Base-by-base conservation (phyloP, 1,140 invertebrate species). In the Polyergus mexicanus region DNA sequence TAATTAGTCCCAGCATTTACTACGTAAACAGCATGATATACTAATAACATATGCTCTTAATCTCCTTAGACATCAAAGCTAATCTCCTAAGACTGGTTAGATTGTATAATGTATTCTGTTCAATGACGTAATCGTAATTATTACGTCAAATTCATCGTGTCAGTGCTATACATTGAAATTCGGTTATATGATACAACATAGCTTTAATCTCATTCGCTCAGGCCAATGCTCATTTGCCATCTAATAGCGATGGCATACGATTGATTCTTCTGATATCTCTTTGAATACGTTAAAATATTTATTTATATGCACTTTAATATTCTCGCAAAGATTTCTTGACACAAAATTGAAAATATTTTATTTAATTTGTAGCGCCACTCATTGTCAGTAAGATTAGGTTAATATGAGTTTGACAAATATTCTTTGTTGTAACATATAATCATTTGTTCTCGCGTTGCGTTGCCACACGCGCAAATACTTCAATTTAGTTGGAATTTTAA, bases 401-500 rank as follows among this genome's bases (percentile, higher is more conserved):
- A 25, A 35, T n/a, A 47, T 32, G 22, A 69, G 22, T 1, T 16
- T 7, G 1, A 10, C 13, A 71, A 51, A 22, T 22, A 13, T 47
- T 8, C 6, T 3, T 69, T 16, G 19, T n/a, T 7, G n/a, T 41
- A 22, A 69, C 47, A 19, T 47, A 47, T 47, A 47, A 47, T 51
- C 47, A 51, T 0, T 16, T 51, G 13, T 51, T 22, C 41, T 47
- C 22, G 11, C 6, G 16, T 32, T 25, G 62, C 25, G 7, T 16
- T 19, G 7, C 44, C 16, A 25, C 41, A n/a, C 19, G 32, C 47
- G 44, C 68, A 28, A 54, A 8, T 28, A 32, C 35, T 72, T 41
- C 47, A 54, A 54, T 72, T 54, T 54, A 54, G 47, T 28, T 72
- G 47, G 69, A 54, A 72, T 54, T 72, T 72, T 54, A 72, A 72